phyloP scores from a whole-genome alignment of 2,797 vertebrate genomes.

The Sebastes umbrosus region DNA sequence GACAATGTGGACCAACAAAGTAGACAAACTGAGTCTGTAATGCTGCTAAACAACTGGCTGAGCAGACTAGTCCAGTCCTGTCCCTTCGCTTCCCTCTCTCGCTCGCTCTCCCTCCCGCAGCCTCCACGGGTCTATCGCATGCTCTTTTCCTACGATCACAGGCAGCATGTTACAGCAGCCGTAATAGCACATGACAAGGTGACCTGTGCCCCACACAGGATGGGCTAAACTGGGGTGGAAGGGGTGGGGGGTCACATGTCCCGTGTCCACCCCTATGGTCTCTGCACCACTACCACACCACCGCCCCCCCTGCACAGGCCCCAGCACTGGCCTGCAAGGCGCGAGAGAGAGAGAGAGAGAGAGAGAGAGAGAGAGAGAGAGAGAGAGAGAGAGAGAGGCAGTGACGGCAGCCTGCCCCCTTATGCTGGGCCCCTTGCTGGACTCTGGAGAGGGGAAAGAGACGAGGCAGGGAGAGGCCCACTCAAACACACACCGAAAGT shows the following conservation, averaged over 20 bases:
- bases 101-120: constrained; percentile 49
- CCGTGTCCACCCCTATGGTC: constrained; percentile 79
- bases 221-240: constrained; percentile 73
- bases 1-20: constrained; percentile 50
- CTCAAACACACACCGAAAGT: constrained; percentile 72
- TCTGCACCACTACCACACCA: constrained; percentile 28
- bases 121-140: constrained; percentile 64
- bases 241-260: constrained; percentile 71
- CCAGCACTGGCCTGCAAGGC: constrained; percentile 66
- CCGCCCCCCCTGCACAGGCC: constrained; percentile 59
- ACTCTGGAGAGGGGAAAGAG: constrained; percentile 81
- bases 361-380: constrained; percentile 54
- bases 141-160: constrained; percentile 68
- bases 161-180: constrained; percentile 72
- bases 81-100: constrained; percentile 51
- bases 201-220: constrained; percentile 82
- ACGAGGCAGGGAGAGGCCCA: constrained; percentile 80
- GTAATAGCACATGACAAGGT: constrained; percentile 81
- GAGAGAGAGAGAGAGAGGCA: constrained; percentile 72
- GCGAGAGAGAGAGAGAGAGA: constrained; percentile 62
- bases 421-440: constrained; percentile 81
- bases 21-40: constrained; percentile 60
- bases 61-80: constrained; percentile 76
- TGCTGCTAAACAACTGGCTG: constrained; percentile 66
- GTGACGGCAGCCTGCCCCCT: constrained; percentile 76